phyloP scores from a whole-genome alignment of 2,797 vertebrate species.

The Atherinosoma microstoma region DNA sequence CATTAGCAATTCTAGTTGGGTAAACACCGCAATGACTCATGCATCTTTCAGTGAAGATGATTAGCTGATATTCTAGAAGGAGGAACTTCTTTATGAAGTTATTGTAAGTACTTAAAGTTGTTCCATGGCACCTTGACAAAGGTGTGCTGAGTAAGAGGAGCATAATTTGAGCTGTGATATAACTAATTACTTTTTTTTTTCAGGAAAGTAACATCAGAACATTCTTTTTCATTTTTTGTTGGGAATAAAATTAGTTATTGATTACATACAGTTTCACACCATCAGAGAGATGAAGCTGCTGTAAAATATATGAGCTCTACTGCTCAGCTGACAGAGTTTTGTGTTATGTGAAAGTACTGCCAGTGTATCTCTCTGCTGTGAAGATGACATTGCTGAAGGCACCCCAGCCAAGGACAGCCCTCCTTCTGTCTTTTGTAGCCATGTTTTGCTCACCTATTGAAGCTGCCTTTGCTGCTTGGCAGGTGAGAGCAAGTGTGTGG shows the following conservation, averaged over 20 bases:
- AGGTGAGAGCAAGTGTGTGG: conserved; percentile 65
- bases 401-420: conserved; percentile 57
- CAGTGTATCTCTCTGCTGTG: conserved; percentile 36
- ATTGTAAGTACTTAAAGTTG: not conserved
- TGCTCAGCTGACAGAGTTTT: conserved; percentile 24
- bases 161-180: not conserved
- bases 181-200: not conserved
- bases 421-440: conserved; percentile 43
- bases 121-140: not conserved
- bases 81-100: not conserved
- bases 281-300: conserved; percentile 16
- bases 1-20: too few species aligned
- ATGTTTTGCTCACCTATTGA: conserved; percentile 45
- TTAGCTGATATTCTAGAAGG: not conserved
- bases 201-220: too few species aligned
- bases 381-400: conserved; percentile 52
- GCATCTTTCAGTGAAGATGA: too few species aligned
- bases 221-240: not conserved
- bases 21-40: too few species aligned
- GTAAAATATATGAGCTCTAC: conserved; percentile 24
- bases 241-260: not conserved
- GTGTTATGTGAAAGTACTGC: conserved; percentile 13
- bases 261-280: not conserved
- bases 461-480: conserved; percentile 69
- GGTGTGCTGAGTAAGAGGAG: not conserved